These are phyloP conservation scores for Bombus huntii DNA, from an alignment of 1,140 invertebrate genomes.

Conservation along the genomic window DNA sequence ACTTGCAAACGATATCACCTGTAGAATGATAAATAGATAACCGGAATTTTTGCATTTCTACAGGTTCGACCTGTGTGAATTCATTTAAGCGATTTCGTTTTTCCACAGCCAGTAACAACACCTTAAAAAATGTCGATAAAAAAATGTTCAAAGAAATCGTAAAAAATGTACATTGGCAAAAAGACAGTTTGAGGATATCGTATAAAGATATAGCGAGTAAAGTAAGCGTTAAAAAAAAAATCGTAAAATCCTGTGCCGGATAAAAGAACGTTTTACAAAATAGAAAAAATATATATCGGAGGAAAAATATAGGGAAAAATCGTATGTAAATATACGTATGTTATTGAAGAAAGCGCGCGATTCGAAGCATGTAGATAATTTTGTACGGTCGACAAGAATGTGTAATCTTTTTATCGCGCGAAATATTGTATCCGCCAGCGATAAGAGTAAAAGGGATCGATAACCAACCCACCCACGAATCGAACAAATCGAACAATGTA, in stretches of 20 bases:
- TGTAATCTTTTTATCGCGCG: background rate
- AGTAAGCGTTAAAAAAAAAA: background rate
- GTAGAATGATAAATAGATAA: background rate
- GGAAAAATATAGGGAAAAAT: background rate
- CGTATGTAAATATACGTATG: background rate
- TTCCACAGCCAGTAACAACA: no score
- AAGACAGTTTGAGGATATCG: no score
- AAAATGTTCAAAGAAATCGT: background rate
- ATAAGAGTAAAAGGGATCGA: slow-evolving; percentile 14
- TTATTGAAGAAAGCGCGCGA: background rate
- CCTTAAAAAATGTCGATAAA: background rate
- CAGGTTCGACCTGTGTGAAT: no score
- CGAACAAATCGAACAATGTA: slow-evolving; percentile 16
- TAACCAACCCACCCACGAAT: background rate
- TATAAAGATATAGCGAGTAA: background rate
- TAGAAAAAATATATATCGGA: background rate
- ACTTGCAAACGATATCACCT: background rate
- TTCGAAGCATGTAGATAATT: background rate
- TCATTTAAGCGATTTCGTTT: no score
- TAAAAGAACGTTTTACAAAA: background rate
- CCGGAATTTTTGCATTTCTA: no score
- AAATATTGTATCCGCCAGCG: background rate
- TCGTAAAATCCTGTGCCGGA: background rate
- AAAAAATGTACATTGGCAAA: background rate
- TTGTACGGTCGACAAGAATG: background rate